Evolutionary conservation across 1,140 invertebrate species (phyloP), one percentile per base, ranked within the genome.

Genomic region (Sitobion miscanthi): DNA sequence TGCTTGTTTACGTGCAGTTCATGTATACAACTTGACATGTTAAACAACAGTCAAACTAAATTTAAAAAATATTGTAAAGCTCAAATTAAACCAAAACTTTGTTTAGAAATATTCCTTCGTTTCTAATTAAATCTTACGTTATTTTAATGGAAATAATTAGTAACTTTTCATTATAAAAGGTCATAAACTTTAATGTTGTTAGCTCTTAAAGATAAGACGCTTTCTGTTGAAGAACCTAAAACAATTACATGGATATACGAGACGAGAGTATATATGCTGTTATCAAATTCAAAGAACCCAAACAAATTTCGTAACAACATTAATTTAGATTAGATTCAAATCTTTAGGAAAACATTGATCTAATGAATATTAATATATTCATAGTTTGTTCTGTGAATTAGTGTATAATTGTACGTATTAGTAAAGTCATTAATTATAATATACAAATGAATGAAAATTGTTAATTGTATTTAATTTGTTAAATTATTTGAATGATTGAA

Each of bases 121-220:
- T 77, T 90, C 52, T 90, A 90, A 90, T 90, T 90, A 90, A 90
- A 90, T 90, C 89, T 45, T 45, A 45, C 89, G 89, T 69, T 69
- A 69, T 69, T 90, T 90, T 42, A 69, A 62, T 69, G 54, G 57
- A 90, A 90, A 90, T 90, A 42, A 90, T 90, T 90, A 90, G 89
- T 69, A 90, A 42, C 57, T 90, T 90, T 90, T 90, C 89, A 90
- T 45, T 42, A 42, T 62, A 20, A 90, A 90, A 90, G 89, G 57
- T 69, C 54, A 45, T 90, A 90, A 62, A 90, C 89, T 90, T 90
- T 62, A 62, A 69, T 57, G 89, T 62, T 90, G 38, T 69, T 45
- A 62, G 42, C 89, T 69, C 25, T 90, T 90, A 30, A 25, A 90
- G 89, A 90, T 90, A 90, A 90, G 57, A 90, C 38, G 89, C 25